Evolutionary conservation across 2,888 invertebrate genomes (phyloP), one percentile per base, ranked within the genome.

Genomic region (Amphimallon solstitiale): DNA sequence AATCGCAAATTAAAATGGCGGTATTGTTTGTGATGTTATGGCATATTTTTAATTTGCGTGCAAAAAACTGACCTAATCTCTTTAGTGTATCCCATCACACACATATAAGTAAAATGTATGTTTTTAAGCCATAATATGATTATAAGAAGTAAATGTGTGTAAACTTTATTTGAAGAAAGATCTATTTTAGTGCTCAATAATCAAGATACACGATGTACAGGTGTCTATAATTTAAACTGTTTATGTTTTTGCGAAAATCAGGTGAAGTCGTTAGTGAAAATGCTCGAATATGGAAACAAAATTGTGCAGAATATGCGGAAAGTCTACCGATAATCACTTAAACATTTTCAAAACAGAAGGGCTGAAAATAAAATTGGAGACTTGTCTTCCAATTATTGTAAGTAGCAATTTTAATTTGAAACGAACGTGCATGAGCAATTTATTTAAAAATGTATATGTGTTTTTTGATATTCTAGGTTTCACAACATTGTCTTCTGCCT

Each of bases 301-400:
- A 73, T 72, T 82, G 66, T 82, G 82, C 71, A 76, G 81, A 71
- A 78, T 80, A 72, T 82, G 82, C 71, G 81, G 81, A 61, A 80
- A 78, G 66, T 72, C 76, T 64, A 78, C 79, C 61, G 69, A 71
- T 61, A 65, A 71, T 43, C 79, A 78, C 68, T 70, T 78, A 66
- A 73, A 81, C 70, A 81, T 82, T 66, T 82, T 82, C 72, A 78
- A 78, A 71, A 80, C 78, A 14, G 80, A 81, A 71, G 81, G 81
- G 35, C 73, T 83, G 46, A 79, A 78, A 69, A 75, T 78, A 69
- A 82, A 82, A 72, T 80, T 83, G 63, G 82, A 83, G 76, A 82
- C 82, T 71, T 83, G 82, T 73, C 75, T 83, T 64, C 82, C 83
- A 35, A 80, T 83, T 65, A 73, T 81, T 68, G 83, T 83, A 76